Conservation (phyloP, 1,140 invertebrate species). For the Teleogryllus occipitalis region DNA sequence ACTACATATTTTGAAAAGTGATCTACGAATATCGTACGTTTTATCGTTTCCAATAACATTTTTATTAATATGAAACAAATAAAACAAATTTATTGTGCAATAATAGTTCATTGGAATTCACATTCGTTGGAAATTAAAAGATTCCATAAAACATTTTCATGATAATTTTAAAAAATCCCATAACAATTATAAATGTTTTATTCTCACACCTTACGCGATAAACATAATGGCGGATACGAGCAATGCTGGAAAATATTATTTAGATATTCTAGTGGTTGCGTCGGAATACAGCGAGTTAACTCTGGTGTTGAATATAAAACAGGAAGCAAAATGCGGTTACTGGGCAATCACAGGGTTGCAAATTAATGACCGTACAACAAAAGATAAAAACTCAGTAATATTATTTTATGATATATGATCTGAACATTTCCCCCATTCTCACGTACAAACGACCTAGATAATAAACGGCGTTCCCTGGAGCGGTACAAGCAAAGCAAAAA, state of each 20-base stretch:
- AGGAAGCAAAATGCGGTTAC: not conserved
- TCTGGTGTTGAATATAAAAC: constrained; percentile 1
- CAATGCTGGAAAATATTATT: not conserved
- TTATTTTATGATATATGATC: not conserved
- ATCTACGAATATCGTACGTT: too few species aligned
- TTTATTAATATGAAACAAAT: too few species aligned
- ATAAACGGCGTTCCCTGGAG: not conserved
- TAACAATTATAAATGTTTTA: too few species aligned
- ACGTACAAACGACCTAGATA: not conserved
- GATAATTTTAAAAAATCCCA: too few species aligned
- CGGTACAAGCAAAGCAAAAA: not conserved
- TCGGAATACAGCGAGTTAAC: not conserved
- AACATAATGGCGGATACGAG: not conserved
- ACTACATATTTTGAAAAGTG: too few species aligned
- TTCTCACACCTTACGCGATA: too few species aligned
- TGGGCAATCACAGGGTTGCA: not conserved
- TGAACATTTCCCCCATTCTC: not conserved
- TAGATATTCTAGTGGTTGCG: not conserved
- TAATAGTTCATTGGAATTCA: too few species aligned
- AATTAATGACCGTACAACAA: not conserved
- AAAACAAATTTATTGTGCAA: too few species aligned
- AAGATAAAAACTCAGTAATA: constrained; percentile 1
- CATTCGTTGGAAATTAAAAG: too few species aligned
- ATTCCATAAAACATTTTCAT: too few species aligned
- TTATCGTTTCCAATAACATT: too few species aligned